These are phyloP conservation scores for Pituophis catenifer DNA, from an alignment of 2,113 vertebrate species.

Conservation along the genomic window DNA sequence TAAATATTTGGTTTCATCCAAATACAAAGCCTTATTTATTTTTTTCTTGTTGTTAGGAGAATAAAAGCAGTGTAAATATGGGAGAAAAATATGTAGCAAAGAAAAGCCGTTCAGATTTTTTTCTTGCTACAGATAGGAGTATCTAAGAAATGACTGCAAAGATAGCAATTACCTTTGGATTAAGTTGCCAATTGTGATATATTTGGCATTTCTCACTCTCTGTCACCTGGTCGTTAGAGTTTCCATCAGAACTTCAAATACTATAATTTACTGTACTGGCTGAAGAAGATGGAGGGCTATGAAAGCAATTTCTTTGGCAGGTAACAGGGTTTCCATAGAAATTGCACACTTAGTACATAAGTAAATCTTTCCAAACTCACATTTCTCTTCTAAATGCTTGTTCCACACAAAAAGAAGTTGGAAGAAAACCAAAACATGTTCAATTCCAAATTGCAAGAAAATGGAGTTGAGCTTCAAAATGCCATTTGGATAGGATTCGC, in stretches of 20 bases:
- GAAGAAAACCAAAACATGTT: constrained; percentile 29
- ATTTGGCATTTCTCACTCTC: constrained; percentile 45
- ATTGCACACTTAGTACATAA: constrained; percentile 49
- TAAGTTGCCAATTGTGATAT: constrained; percentile 40
- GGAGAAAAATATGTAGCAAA: not conserved
- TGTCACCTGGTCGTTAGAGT: constrained; percentile 40
- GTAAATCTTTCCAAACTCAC: constrained; percentile 29
- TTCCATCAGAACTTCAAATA: constrained; percentile 46
- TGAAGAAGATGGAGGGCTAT: constrained; percentile 38
- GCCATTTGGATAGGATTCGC: constrained; percentile 28
- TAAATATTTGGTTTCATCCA: not conserved
- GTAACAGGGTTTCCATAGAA: constrained; percentile 49
- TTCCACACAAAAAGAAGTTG: constrained; percentile 33
- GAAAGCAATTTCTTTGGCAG: constrained; percentile 51
- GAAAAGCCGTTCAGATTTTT: not conserved
- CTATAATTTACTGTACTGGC: constrained; percentile 33
- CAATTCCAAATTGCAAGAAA: constrained; percentile 34
- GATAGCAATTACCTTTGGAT: constrained; percentile 47
- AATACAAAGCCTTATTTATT: not conserved
- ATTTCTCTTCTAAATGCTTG: constrained; percentile 42
- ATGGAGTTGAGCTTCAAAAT: constrained; percentile 50
- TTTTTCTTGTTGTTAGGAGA: not conserved
- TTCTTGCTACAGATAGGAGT: not conserved
- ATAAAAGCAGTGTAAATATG: not conserved
- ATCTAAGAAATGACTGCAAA: not conserved